Evolutionary conservation across 2,113 vertebrate genomes (phyloP).

Genomic region (Chionodraco myersi): DNA sequence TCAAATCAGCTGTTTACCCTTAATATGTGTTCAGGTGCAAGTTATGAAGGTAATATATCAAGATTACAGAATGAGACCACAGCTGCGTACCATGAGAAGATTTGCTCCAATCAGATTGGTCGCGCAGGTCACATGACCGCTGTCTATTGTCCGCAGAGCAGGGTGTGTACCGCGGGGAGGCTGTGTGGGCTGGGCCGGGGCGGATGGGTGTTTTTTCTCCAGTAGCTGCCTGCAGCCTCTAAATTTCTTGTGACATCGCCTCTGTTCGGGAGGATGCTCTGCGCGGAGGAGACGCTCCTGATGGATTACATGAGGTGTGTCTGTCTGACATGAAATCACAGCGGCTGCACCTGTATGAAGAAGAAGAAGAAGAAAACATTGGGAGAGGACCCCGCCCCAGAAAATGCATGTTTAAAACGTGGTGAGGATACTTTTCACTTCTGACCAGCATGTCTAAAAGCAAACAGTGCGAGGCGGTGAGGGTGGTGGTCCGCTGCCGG

Average conservation of each 20-base stretch:
- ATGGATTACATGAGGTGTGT: conserved; percentile 8
- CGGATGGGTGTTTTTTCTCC: conserved; percentile 11
- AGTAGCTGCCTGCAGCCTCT: conserved; percentile 54
- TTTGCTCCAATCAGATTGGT: conserved; percentile 48
- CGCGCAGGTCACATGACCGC: conserved; percentile 67
- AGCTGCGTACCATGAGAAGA: neutral
- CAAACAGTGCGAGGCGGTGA: conserved; percentile 89
- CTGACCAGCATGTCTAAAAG: conserved; percentile 77
- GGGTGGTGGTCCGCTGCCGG: conserved; percentile 96
- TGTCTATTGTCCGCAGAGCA: conserved; percentile 79
- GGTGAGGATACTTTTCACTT: neutral
- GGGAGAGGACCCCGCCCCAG: conserved; percentile 3
- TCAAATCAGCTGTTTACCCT: neutral
- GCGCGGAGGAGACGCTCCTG: conserved; percentile 31
- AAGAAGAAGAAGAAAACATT: conserved; percentile 11
- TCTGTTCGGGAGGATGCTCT: conserved; percentile 41
- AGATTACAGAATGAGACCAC: conserved; percentile 2
- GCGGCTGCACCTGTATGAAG: conserved; percentile 46
- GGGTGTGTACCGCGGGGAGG: conserved; percentile 71
- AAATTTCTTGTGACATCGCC: conserved; percentile 15
- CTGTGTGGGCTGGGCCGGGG: conserved; percentile 54
- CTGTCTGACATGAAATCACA: neutral
- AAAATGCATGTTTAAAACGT: neutral
- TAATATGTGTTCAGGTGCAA: conserved; percentile 2
- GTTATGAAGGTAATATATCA: conserved; percentile 1